Conservation (phyloP, 2,797 vertebrate species). For the Tolypeutes matacus region DNA sequence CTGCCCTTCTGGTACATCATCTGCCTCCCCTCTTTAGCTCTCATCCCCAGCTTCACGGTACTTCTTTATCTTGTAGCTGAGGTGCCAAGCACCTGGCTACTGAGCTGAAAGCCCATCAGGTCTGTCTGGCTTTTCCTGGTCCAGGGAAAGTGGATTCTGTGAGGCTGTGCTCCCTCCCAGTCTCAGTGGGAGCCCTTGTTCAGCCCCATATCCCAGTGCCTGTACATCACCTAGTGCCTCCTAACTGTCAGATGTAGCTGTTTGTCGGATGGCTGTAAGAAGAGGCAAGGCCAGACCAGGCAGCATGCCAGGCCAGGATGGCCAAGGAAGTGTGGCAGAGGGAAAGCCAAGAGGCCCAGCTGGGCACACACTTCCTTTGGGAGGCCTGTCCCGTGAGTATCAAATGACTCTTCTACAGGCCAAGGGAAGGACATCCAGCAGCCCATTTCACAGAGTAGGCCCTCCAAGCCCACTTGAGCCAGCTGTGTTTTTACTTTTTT, state of each 20-base stretch:
- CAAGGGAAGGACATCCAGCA: not conserved
- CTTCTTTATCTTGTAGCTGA: not conserved
- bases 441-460: constrained; percentile 55
- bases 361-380: not conserved
- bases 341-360: not conserved
- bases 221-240: not conserved
- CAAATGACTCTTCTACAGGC: not conserved
- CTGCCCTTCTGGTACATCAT: not conserved
- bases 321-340: not conserved
- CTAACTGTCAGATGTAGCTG: not conserved
- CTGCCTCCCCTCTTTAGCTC: not conserved
- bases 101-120: not conserved
- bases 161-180: not conserved
- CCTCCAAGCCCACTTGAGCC: constrained; percentile 44
- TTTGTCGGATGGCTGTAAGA: constrained; percentile 6
- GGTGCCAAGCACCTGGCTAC: not conserved
- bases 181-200: not conserved
- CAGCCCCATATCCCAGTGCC: not conserved
- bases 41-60: not conserved
- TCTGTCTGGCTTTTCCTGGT: not conserved
- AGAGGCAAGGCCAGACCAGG: constrained; percentile 19
- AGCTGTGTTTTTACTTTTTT: constrained; percentile 61
- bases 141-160: not conserved
- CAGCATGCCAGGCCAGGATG: not conserved
- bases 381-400: not conserved